A percentile compares a stretch with the other conserved stretches of the same genome.
Evolutionary conservation across 2,113 vertebrate genomes (phyloP).

Genomic region (Caretta caretta): DNA sequence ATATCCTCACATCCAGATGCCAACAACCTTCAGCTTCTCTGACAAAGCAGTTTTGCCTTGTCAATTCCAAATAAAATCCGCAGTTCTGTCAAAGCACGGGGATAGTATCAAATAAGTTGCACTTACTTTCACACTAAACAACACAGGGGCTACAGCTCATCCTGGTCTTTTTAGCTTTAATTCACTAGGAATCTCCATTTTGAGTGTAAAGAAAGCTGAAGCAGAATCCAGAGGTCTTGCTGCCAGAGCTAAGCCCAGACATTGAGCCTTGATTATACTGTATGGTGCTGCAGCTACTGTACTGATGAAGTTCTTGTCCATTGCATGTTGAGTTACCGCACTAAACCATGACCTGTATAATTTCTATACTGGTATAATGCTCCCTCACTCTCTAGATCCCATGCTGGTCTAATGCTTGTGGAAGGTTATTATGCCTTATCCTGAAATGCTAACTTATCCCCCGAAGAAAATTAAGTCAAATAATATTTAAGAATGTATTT

Average conservation of each 20-base stretch:
- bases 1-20: neutral
- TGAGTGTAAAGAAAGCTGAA: neutral
- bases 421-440: neutral
- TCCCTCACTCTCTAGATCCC: neutral
- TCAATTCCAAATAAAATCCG: neutral
- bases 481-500: neutral
- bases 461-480: neutral
- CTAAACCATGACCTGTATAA: neutral
- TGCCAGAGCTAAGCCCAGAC: neutral
- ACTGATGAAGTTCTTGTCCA: neutral
- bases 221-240: neutral
- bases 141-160: accelerated
- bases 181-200: neutral
- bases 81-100: neutral
- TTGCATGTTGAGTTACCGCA: neutral
- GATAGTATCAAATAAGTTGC: neutral
- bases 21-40: neutral
- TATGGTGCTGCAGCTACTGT: neutral
- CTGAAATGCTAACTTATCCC: neutral
- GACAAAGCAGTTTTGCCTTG: neutral
- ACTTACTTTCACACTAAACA: neutral
- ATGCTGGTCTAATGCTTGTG: neutral
- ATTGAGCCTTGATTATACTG: neutral
- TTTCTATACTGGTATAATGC: neutral
- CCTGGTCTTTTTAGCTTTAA: neutral